Conservation (phyloP, 2,888 invertebrate species). For the Leucania comma region DNA sequence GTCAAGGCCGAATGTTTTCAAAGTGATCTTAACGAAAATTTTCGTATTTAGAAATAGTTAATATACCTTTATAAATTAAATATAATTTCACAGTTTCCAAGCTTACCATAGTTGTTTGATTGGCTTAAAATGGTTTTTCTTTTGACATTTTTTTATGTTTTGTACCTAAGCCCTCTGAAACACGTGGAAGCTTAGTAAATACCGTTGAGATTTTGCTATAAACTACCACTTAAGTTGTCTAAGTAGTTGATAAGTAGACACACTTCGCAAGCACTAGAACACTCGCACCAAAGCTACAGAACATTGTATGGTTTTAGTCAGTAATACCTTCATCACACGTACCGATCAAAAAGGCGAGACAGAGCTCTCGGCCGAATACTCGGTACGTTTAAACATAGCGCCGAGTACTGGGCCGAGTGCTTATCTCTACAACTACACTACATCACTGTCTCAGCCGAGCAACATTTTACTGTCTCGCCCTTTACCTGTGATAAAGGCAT, state of each 20-base stretch:
- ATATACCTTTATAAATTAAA: slow-evolving; percentile 22
- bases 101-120: neutral
- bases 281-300: no score
- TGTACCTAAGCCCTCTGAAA: neutral
- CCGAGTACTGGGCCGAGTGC: no score
- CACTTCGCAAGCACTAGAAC: no score
- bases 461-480: no score
- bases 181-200: neutral
- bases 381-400: no score
- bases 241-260: neutral
- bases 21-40: slow-evolving; percentile 30
- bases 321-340: no score
- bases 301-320: no score
- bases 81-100: neutral
- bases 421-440: no score
- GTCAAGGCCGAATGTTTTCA: slow-evolving; percentile 41
- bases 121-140: neutral
- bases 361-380: no score
- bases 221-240: neutral
- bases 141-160: neutral
- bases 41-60: slow-evolving; percentile 19
- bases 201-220: neutral
- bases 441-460: no score
- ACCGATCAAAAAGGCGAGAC: no score
- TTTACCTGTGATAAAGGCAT: no score